Percentiles rank a stretch among this genome's conserved stretches.
These are phyloP conservation scores for Choloepus didactylus DNA, from an alignment of 2,797 vertebrate genomes.

Conservation along the genomic window DNA sequence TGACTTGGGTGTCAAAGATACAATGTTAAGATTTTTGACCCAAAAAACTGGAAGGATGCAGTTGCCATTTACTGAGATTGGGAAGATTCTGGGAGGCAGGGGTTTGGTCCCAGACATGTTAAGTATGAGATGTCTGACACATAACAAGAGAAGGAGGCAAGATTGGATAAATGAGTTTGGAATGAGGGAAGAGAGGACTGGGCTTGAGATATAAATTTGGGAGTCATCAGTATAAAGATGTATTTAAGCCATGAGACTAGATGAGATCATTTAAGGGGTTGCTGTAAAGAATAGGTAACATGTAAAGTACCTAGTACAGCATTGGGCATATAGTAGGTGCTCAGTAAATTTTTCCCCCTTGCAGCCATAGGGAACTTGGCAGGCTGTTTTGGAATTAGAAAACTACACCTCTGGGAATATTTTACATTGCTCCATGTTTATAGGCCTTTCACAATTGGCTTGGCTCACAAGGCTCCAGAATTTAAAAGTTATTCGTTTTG, in stretches of 20 bases:
- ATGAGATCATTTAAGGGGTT: background rate
- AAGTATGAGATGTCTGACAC: constrained; percentile 20
- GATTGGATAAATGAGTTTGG: background rate
- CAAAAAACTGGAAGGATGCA: background rate
- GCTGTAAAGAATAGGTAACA: background rate
- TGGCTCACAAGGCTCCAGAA: constrained; percentile 70
- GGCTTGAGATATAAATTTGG: background rate
- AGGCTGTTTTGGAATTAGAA: background rate
- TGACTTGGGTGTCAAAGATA: background rate
- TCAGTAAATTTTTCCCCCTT: constrained; percentile 8
- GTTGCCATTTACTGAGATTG: background rate
- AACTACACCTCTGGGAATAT: background rate
- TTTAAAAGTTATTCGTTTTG: constrained; percentile 75
- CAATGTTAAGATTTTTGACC: background rate
- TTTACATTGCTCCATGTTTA: constrained; percentile 71
- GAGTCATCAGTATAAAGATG: background rate
- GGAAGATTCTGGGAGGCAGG: constrained; percentile 12
- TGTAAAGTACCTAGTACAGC: background rate
- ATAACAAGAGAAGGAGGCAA: background rate
- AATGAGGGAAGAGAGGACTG: background rate
- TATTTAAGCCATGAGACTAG: background rate
- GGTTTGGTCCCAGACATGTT: constrained; percentile 6
- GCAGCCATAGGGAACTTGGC: background rate
- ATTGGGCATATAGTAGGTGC: background rate
- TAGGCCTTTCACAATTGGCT: constrained; percentile 66